Conservation (phyloP, 2,797 vertebrate genomes). For the Chelonia mydas region DNA sequence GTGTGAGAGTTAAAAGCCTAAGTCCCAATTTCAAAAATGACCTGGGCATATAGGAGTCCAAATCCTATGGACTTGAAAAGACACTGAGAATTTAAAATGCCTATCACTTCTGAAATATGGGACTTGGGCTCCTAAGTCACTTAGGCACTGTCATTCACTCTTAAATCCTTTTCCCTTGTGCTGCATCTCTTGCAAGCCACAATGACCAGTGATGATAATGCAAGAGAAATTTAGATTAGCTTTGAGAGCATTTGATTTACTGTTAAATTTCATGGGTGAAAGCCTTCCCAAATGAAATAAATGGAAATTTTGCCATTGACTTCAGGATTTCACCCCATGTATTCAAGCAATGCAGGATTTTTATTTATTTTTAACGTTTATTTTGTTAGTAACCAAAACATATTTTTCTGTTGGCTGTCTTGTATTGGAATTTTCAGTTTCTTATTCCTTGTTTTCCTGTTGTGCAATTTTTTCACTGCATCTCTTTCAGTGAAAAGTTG, state of each 20-base stretch:
- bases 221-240: background rate
- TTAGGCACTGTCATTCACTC: background rate
- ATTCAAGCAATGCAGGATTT: background rate
- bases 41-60: background rate
- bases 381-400: background rate
- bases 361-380: background rate
- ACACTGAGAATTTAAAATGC: background rate
- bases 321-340: background rate
- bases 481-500: background rate
- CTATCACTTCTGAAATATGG: background rate
- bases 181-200: fast-evolving
- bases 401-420: background rate
- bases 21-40: background rate
- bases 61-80: background rate
- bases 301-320: background rate
- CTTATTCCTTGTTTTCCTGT: background rate
- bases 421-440: background rate
- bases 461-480: background rate
- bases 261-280: background rate
- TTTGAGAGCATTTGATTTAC: background rate
- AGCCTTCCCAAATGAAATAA: background rate
- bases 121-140: background rate
- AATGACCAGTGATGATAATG: fast-evolving
- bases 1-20: fast-evolving
- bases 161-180: background rate